Evolutionary conservation across 2,888 invertebrate species (phyloP).

Genomic region (Polyommatus icarus): DNA sequence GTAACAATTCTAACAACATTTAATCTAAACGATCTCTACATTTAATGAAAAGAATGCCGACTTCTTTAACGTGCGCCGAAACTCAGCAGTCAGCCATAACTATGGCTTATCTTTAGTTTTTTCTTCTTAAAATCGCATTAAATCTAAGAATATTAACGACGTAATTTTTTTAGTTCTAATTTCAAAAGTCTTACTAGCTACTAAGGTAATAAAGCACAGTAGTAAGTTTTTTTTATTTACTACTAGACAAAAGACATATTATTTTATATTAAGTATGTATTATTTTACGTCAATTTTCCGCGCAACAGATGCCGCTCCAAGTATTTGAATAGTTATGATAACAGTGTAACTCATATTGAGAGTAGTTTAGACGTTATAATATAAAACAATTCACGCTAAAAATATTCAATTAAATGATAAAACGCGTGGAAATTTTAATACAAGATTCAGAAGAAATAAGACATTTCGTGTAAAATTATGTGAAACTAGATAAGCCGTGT

Average conservation of each 20-base stretch:
- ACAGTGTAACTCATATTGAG: no score
- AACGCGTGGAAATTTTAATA: background rate
- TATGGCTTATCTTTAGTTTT: background rate
- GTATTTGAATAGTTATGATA: no score
- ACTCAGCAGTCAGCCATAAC: background rate
- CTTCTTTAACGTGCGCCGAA: background rate
- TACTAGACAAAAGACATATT: no score
- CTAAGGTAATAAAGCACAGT: no score
- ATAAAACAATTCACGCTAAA: background rate
- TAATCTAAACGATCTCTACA: background rate
- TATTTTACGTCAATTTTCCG: no score
- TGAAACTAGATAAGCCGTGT: conserved; percentile 17
- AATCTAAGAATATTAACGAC: no score
- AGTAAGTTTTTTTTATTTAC: no score
- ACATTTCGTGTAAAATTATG: conserved; percentile 2
- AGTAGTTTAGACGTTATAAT: no score
- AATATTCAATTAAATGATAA: conserved; percentile 1
- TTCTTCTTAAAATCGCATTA: background rate
- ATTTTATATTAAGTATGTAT: no score
- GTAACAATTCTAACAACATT: background rate
- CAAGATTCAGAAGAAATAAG: conserved; percentile 4
- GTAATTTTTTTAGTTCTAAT: background rate
- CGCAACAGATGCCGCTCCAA: no score
- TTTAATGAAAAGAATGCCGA: background rate
- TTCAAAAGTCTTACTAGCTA: background rate